Base-by-base conservation (phyloP, 2,888 invertebrate genomes). In the Matsumyia berberina region DNA sequence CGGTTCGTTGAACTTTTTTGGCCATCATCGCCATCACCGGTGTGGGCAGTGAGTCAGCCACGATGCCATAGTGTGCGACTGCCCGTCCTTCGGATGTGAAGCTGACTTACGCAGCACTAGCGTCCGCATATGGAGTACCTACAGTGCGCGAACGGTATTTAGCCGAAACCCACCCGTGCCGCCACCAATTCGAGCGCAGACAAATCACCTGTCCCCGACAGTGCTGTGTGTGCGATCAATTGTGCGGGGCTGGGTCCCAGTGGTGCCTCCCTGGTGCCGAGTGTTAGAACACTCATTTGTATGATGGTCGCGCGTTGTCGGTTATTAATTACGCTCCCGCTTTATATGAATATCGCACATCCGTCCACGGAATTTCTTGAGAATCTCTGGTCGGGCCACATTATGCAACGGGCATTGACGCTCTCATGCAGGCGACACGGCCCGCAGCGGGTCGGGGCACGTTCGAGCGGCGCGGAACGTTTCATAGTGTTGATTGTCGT, bases 341-440 rank as follows among this genome's bases (percentile, higher is more conserved):
- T 70, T 80, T 64, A 60, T 69, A 76, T 80, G 80, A 85, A 55
- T 85, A 85, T 85, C 80, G 80, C 85, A 85, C 85, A 85, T 85
- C 85, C 85, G 85, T 80, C 85, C 85, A 85, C 85, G 60, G 85
- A 66, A 49, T 74, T 67, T 76, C 69, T 70, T 46, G 39, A 39
- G 70, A 80, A 74, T 33, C 49, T 49, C 55, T 44, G 39, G 53
- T 57, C 49, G 67, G 60, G 62, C 7, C 83, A 79, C 83, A 79
- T 83, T 74, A 79, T 74, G 69, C 83, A 83, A 83, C 79, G 79
- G 82, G 46, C 78, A 62, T 78, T 83, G 67, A 72, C 78, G 42
- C 24, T 62, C 42, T n/a, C 57, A 58, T 58, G 77, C 67, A 72
- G 66, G 81, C 77, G 77, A 77, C 72, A 24, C 24, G 24, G 4